Percentiles rank a stretch among this genome's conserved stretches.
These are phyloP conservation scores for Nomada fucata DNA, from an alignment of 2,888 invertebrate genomes.

Conservation along the genomic window DNA sequence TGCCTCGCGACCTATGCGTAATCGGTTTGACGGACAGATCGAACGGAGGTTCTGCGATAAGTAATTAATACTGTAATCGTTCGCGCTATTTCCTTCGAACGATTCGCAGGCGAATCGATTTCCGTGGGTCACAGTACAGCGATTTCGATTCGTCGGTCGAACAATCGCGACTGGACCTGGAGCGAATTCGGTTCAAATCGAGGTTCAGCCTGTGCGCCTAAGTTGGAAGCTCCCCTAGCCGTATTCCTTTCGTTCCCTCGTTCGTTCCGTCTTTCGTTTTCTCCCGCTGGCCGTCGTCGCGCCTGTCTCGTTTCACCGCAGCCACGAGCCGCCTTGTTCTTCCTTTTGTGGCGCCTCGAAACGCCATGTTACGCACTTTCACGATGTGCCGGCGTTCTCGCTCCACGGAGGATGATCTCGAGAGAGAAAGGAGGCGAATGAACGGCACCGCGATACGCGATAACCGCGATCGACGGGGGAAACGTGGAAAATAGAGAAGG, in stretches of 20 bases:
- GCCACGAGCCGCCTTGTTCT: conserved; percentile 38
- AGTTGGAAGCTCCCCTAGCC: conserved; percentile 35
- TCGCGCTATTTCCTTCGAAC: too few relatives aligned
- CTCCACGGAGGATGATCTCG: conserved; percentile 62
- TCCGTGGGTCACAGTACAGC: neutral
- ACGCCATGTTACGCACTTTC: conserved; percentile 69
- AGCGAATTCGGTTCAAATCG: conserved; percentile 1
- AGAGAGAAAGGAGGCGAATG: conserved; percentile 60
- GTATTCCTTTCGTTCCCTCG: conserved; percentile 38
- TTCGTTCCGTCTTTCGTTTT: conserved; percentile 37
- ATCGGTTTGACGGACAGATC: too few relatives aligned
- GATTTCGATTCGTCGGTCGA: neutral
- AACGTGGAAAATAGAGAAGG: neutral
- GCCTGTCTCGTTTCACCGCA: conserved; percentile 54
- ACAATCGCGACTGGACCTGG: neutral
- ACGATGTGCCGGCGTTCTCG: conserved; percentile 44
- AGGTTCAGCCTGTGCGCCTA: conserved; percentile 14
- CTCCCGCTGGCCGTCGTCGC: conserved; percentile 31
- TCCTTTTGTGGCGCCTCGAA: conserved; percentile 71
- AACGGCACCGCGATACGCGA: conserved; percentile 6
- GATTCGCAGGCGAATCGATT: neutral
- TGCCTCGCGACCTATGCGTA: too few relatives aligned
- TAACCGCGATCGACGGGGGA: conserved; percentile 30
- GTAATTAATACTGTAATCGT: neutral
- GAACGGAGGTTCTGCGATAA: too few relatives aligned